Percentiles rank a stretch among this genome's conserved stretches.
These are phyloP conservation scores for Tachysurus vachellii DNA, from an alignment of 2,113 vertebrate genomes.

Conservation along the genomic window DNA sequence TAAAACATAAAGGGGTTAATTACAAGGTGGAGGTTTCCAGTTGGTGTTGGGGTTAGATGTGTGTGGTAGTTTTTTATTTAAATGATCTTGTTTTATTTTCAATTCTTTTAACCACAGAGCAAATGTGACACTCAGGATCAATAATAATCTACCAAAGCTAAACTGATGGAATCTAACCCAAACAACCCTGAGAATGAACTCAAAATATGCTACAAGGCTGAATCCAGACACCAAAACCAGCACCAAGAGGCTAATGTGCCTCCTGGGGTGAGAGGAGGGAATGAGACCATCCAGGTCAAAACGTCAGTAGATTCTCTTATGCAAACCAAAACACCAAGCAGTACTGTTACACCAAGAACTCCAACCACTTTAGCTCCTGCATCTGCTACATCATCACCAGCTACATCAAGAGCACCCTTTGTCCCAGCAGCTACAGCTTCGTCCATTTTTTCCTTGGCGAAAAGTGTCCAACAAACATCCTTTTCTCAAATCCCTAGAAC, in stretches of 20 bases:
- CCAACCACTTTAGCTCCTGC: not conserved
- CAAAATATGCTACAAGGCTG: slow-evolving; percentile 34
- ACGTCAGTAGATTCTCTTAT: not conserved
- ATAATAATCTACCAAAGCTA: not conserved
- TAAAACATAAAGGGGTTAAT: too few species aligned
- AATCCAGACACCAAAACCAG: slow-evolving; percentile 51
- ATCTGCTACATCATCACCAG: not conserved
- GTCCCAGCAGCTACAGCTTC: not conserved
- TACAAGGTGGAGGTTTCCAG: too few species aligned
- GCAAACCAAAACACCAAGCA: slow-evolving; percentile 24
- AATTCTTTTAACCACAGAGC: not conserved
- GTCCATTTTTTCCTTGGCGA: not conserved
- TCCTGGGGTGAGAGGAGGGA: slow-evolving; percentile 24
- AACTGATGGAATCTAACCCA: slow-evolving; percentile 21
- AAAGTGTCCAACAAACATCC: not conserved
- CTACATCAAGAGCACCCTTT: slow-evolving; percentile 5
- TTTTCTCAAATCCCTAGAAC: not conserved
- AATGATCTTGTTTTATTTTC: too few species aligned
- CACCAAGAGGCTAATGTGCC: slow-evolving; percentile 36
- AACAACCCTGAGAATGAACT: slow-evolving; percentile 26
- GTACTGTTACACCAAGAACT: not conserved
- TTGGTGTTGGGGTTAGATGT: too few species aligned
- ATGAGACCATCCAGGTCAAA: not conserved
- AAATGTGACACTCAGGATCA: not conserved
- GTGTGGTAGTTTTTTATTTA: too few species aligned